Percentiles rank a stretch among this genome's conserved stretches.
phyloP scores from a whole-genome alignment of 2,888 invertebrate species.

The Chironomus riparius region DNA sequence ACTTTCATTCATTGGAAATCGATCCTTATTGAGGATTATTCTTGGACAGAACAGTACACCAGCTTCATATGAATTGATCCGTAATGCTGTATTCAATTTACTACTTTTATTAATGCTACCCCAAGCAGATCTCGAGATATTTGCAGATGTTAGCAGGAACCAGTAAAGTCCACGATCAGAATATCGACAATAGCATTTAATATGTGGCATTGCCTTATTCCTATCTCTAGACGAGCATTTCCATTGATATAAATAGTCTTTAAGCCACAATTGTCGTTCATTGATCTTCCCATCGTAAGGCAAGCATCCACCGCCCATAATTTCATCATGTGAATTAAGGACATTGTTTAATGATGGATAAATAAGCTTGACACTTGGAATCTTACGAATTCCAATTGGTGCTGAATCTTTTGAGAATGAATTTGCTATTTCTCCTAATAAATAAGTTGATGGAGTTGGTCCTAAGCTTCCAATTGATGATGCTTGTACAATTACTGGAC shows the following conservation, averaged over 20 bases:
- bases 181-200: conserved; percentile 78
- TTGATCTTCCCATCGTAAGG: conserved; percentile 74
- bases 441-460: conserved; percentile 58
- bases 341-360: conserved; percentile 82
- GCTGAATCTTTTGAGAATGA: conserved; percentile 48
- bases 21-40: conserved; percentile 52
- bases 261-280: conserved; percentile 77
- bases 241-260: conserved; percentile 73
- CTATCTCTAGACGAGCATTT: conserved; percentile 58
- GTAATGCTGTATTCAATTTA: conserved; percentile 48
- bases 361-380: conserved; percentile 53
- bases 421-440: conserved; percentile 63
- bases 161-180: conserved; percentile 60
- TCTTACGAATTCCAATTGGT: conserved; percentile 46
- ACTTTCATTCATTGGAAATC: conserved; percentile 8
- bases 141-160: conserved; percentile 86
- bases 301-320: conserved; percentile 77
- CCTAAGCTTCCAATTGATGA: conserved; percentile 88
- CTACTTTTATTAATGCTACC: conserved; percentile 56
- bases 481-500: conserved; percentile 75
- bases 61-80: conserved; percentile 81
- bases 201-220: conserved; percentile 87
- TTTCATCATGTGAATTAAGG: conserved; percentile 70
- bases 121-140: conserved; percentile 97
- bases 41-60: conserved; percentile 83